Base-by-base conservation (phyloP, 2,797 vertebrate genomes). In the Pachyuromys duprasi region DNA sequence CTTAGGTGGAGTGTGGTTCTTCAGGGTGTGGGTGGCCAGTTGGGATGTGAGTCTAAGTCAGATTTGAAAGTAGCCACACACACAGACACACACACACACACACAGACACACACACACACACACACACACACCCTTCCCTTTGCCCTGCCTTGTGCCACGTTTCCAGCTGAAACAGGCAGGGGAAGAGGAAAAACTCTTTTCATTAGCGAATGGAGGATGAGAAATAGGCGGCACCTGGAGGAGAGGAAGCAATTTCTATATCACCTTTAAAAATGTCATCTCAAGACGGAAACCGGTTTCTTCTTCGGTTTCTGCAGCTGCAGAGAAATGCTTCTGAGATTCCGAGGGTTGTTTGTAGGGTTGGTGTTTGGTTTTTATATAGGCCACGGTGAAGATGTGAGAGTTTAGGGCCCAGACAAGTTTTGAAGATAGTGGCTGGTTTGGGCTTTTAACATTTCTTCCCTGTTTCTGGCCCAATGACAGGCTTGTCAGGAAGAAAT, bases 121-220 rank as follows among this genome's bases (percentile, higher is more conserved):
- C 45, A 49, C 49, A 49, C 45, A 49, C 49, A 49, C 49, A 49
- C 78, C 42, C 86, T 49, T 89, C 92, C 96, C 96, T 97, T 97
- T 79, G 97, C 97, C 97, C 97, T 97, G 97, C 97, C 95, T 97
- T 82, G 97, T 99, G 99, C 99, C 99, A 99, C 99, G 99, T 99
- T 99, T 99, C 99, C 99, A 97, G 98, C 96, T 91, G 97, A 97
- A 97, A 92, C 18, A 90, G 97, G 84, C 97, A 97, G 94, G 95
- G 97, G 94, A 97, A 96, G 96, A 93, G 60, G 86, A 95, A 57
- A 95, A 93, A 97, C 95, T 89, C 95, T 94, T 49, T 96, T 95
- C 84, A 95, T 82, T 31, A 97, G 97, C 62, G 39, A 98, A 97
- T 91, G 45, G 74, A 92, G 90, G 69, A 96, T 49, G 53, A 94